Base-by-base conservation (phyloP, 2,888 invertebrate species). In the Caenorhabditis sp. region DNA sequence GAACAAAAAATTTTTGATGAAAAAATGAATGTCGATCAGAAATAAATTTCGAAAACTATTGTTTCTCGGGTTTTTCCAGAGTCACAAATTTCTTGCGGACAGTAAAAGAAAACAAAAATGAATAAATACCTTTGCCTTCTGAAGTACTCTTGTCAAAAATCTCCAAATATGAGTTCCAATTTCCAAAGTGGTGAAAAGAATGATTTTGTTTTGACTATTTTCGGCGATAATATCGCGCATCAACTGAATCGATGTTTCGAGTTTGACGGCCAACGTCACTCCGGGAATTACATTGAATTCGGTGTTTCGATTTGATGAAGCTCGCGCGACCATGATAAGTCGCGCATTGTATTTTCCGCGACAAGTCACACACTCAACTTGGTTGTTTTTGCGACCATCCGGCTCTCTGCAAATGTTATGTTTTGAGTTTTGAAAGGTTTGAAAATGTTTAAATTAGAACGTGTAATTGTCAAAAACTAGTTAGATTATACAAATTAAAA, bases 111-210 rank as follows among this genome's bases (percentile, higher is more conserved):
- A n/a, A n/a, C n/a, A n/a, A n/a, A n/a, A n/a, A n/a, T n/a, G n/a
- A 36, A 36, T 36, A 60, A 10, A 71, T 14, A 1, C 59, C 37
- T 58, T 31, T 1, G 67, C 64, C 17, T 58, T 17, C 55, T 54
- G 23, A 4, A 73, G 19, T 12, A 68, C 54, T 21, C 62, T 65
- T 6, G n/a, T 12, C 0, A 73, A 23, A 31, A 65, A 68, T 17
- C 31, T 17, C 65, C 62, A 68, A 17, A 65, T 51, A 24, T n/a
- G 10, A 3, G 27, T 50, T 43, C 17, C 55, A 59, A 24, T 58
- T 0, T 67, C 64, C 4, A 73, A 17, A 8, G 24, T 58, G 2
- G 74, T 74, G 58, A 74, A 74, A 2, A 74, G 8, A 5, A 69
- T 65, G 10, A 73, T 62, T 53, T 57, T 63, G 21, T 57, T 63